Evolutionary conservation across 2,113 vertebrate genomes (phyloP).

Genomic region (Scartelaos histophorus): DNA sequence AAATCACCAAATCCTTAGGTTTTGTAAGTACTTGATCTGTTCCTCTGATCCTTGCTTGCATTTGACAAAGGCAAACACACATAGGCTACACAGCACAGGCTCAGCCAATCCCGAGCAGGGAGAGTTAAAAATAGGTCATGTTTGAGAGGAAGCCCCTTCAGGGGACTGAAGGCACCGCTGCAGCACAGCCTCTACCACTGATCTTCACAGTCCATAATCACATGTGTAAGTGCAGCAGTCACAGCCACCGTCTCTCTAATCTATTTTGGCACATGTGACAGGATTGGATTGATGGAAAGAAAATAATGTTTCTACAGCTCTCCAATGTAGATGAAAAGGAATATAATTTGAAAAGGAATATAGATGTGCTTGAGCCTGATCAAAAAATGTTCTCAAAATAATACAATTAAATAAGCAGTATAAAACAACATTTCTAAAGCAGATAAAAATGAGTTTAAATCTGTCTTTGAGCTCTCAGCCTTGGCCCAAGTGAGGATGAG

Average conservation of each 20-base stretch:
- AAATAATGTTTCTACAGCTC: neutral
- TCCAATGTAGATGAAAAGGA: neutral
- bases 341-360: neutral
- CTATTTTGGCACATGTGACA: neutral
- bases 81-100: conserved; percentile 55
- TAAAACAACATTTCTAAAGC: neutral
- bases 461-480: no score
- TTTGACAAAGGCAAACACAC: conserved; percentile 37
- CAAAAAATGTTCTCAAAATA: neutral
- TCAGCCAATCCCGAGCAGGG: conserved; percentile 72
- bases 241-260: neutral
- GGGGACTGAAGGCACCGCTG: conserved; percentile 67
- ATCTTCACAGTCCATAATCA: conserved; percentile 46
- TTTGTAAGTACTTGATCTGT: conserved; percentile 42
- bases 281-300: neutral
- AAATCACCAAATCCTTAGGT: conserved; percentile 38
- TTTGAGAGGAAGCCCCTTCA: conserved; percentile 75
- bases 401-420: neutral
- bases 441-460: no score
- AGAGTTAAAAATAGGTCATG: conserved; percentile 81
- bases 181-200: conserved; percentile 51
- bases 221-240: neutral
- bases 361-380: neutral
- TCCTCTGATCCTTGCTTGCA: conserved; percentile 20
- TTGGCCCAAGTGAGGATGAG: no score